Conservation (phyloP, 2,888 invertebrate species). For the Dilophus febrilis region DNA sequence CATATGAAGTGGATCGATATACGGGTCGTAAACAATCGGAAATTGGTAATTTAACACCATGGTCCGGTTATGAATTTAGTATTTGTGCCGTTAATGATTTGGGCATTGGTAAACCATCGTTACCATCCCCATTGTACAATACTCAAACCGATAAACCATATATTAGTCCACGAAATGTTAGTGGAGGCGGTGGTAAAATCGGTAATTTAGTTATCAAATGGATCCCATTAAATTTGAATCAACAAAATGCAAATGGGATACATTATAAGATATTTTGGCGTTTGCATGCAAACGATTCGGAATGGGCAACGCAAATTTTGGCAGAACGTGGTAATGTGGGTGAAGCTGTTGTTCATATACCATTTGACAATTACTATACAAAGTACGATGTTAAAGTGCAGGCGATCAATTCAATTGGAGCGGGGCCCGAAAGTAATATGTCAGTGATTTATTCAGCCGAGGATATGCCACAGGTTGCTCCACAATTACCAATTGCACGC, state of each 20-base stretch:
- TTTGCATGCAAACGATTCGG: slow-evolving; percentile 47
- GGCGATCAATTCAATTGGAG: slow-evolving; percentile 61
- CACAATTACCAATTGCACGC: slow-evolving; percentile 58
- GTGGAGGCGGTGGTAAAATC: slow-evolving; percentile 91
- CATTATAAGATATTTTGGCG: slow-evolving; percentile 86
- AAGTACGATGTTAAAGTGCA: slow-evolving; percentile 76
- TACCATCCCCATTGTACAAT: slow-evolving; percentile 71
- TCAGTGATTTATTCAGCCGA: slow-evolving; percentile 70
- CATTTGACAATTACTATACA: slow-evolving; percentile 58
- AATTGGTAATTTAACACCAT: slow-evolving; percentile 62
- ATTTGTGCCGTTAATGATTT: slow-evolving; percentile 73
- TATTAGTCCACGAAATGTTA: slow-evolving; percentile 58
- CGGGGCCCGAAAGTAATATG: slow-evolving; percentile 64
- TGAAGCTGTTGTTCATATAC: slow-evolving; percentile 60
- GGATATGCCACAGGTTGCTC: slow-evolving; percentile 83
- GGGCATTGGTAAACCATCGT: slow-evolving; percentile 66
- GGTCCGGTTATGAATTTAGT: slow-evolving; percentile 79
- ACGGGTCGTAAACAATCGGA: slow-evolving; percentile 59
- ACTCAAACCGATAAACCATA: slow-evolving; percentile 67
- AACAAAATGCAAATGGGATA: slow-evolving; percentile 79
- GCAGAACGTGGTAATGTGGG: slow-evolving; percentile 53
- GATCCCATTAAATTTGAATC: slow-evolving; percentile 55
- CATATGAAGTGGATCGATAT: slow-evolving; percentile 58
- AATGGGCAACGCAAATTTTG: slow-evolving; percentile 56
- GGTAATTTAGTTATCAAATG: slow-evolving; percentile 86